phyloP scores from a whole-genome alignment of 1,140 invertebrate genomes.

The Procambarus virginalis region DNA sequence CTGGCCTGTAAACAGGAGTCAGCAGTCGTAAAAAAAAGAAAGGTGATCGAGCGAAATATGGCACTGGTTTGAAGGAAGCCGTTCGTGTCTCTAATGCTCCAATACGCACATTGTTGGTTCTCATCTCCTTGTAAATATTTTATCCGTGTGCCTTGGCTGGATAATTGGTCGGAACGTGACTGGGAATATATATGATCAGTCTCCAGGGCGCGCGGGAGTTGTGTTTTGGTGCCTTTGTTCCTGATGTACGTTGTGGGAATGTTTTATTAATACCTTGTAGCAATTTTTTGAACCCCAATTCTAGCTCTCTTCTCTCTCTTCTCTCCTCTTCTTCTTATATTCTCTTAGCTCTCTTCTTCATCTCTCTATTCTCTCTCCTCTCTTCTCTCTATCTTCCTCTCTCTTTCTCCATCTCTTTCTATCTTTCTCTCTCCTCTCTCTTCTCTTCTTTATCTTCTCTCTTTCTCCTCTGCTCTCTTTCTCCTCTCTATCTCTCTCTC shows the following conservation, averaged over 20 bases:
- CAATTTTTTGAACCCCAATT: no score
- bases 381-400: neutral
- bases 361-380: neutral
- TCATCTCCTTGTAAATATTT: neutral
- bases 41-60: no score
- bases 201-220: no score
- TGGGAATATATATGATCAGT: no score
- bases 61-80: neutral
- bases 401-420: neutral
- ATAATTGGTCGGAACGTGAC: no score
- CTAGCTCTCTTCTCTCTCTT: neutral
- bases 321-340: no score
- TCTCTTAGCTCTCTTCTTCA: slow-evolving; percentile 17
- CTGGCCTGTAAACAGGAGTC: no score
- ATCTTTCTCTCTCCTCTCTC: slow-evolving; percentile 40
- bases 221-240: no score
- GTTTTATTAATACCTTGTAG: no score
- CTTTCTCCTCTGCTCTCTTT: slow-evolving; percentile 36
- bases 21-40: no score
- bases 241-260: no score
- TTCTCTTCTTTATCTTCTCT: slow-evolving; percentile 38
- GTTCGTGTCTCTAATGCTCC: neutral
- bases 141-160: no score
- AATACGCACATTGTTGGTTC: neutral
- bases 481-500: neutral